A percentile compares a stretch with the other conserved stretches of the same genome.
Conservation (phyloP, 2,888 invertebrate species). For the Leptopterna dolabrata region DNA sequence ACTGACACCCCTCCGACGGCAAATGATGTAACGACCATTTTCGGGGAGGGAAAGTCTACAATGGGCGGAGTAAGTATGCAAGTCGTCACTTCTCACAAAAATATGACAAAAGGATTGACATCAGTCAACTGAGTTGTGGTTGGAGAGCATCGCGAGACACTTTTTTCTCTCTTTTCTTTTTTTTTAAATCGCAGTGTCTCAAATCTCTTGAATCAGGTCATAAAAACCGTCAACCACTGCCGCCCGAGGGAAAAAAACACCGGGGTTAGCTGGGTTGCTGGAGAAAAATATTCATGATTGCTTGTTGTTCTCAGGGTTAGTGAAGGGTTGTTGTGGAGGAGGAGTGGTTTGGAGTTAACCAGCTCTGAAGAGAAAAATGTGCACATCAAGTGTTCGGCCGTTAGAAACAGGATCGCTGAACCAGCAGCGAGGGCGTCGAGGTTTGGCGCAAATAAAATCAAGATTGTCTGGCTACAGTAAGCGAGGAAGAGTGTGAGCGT, state of each 20-base stretch:
- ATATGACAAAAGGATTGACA: slow-evolving; percentile 5
- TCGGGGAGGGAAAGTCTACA: background rate
- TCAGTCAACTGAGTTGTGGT: background rate
- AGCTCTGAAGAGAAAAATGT: background rate
- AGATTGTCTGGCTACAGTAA: background rate
- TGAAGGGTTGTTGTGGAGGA: background rate
- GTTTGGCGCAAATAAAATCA: background rate
- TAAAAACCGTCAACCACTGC: background rate
- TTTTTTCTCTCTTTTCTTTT: background rate
- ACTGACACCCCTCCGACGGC: background rate
- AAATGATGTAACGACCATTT: slow-evolving; percentile 10
- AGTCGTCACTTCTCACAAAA: background rate
- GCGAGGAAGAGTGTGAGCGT: background rate
- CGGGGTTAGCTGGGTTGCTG: background rate
- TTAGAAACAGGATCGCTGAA: slow-evolving; percentile 15
- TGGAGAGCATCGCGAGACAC: background rate
- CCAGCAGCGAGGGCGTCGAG: background rate
- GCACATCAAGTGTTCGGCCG: slow-evolving; percentile 2
- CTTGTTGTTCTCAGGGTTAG: background rate
- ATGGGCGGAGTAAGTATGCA: background rate
- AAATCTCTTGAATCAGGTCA: slow-evolving; percentile 20
- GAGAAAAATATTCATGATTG: background rate
- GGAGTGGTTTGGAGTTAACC: slow-evolving; percentile 4
- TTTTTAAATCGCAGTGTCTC: background rate
- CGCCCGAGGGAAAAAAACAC: background rate